Evolutionary conservation across 2,888 invertebrate genomes (phyloP).

Genomic region (Lasioglossum oenotherae): DNA sequence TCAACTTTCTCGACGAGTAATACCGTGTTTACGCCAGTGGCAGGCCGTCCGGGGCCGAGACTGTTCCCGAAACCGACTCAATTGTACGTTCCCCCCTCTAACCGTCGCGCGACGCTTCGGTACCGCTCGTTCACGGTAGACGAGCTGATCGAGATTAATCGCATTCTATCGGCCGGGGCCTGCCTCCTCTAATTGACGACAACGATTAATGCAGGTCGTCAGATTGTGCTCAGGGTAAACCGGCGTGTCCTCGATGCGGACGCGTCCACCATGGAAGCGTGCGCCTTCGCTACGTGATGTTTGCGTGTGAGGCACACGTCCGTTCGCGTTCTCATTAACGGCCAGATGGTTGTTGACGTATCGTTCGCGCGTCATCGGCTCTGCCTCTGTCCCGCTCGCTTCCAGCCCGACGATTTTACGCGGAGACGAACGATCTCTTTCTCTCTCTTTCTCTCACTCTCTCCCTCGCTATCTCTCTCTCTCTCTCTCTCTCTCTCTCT

Average conservation of each 20-base stretch:
- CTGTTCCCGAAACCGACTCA: slow-evolving; percentile 47
- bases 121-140: slow-evolving; percentile 61
- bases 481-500: no score
- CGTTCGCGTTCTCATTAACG: slow-evolving; percentile 50
- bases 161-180: slow-evolving; percentile 55
- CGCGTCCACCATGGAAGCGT: slow-evolving; percentile 32
- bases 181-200: slow-evolving; percentile 72
- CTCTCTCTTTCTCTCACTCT: background rate
- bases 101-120: slow-evolving; percentile 45
- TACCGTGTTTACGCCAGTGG: background rate
- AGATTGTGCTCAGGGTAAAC: slow-evolving; percentile 62
- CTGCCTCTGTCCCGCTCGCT: background rate
- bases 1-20: background rate
- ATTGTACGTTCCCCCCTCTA: slow-evolving; percentile 45
- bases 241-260: slow-evolving; percentile 49
- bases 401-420: background rate
- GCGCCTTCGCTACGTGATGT: slow-evolving; percentile 31
- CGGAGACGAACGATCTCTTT: background rate
- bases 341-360: slow-evolving; percentile 56
- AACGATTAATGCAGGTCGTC: slow-evolving; percentile 73
- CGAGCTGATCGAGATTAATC: slow-evolving; percentile 72
- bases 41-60: background rate
- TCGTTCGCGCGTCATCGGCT: slow-evolving; percentile 51
- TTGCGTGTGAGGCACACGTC: slow-evolving; percentile 26
- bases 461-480: no score